A percentile compares a stretch with the other conserved stretches of the same genome.
phyloP scores from a whole-genome alignment of 2,888 invertebrate species.

The Stenodema calcarata region DNA sequence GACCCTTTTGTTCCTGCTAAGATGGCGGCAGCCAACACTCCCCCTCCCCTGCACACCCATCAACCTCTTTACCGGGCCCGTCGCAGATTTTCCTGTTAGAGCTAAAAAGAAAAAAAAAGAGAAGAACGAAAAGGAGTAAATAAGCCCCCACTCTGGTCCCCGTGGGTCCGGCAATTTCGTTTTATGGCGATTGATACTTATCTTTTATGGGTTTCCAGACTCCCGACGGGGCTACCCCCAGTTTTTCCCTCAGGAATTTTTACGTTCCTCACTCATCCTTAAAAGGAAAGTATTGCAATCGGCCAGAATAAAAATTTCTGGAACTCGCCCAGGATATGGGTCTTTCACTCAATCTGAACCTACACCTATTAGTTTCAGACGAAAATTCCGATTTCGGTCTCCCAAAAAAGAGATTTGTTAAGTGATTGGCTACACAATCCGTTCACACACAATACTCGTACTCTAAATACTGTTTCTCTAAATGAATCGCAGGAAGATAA shows the following conservation, averaged over 20 bases:
- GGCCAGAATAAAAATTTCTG: too few relatives aligned
- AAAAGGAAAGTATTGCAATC: too few relatives aligned
- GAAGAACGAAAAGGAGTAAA: conserved; percentile 5
- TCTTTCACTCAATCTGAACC: too few relatives aligned
- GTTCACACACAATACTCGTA: too few relatives aligned
- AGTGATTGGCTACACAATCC: too few relatives aligned
- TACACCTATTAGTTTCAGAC: too few relatives aligned
- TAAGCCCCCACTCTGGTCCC: not conserved
- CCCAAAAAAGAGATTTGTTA: too few relatives aligned
- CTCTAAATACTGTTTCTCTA: too few relatives aligned
- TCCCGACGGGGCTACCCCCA: not conserved
- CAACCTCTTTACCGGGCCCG: not conserved
- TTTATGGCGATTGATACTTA: conserved; percentile 45
- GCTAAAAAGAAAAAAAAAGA: not conserved
- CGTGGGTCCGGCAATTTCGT: conserved; percentile 24
- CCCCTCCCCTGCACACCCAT: not conserved
- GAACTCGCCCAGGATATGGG: too few relatives aligned
- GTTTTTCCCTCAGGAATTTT: not conserved
- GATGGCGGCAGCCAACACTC: not conserved
- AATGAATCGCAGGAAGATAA: too few relatives aligned
- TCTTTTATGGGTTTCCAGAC: conserved; percentile 39
- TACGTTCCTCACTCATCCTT: not conserved
- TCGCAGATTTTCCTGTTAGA: not conserved
- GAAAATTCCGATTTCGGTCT: too few relatives aligned
- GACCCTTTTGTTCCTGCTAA: conserved; percentile 13